A percentile compares a stretch with the other conserved stretches of the same genome.
These are phyloP conservation scores for Mus caroli DNA, from an alignment of 2,797 vertebrate genomes.

Conservation along the genomic window DNA sequence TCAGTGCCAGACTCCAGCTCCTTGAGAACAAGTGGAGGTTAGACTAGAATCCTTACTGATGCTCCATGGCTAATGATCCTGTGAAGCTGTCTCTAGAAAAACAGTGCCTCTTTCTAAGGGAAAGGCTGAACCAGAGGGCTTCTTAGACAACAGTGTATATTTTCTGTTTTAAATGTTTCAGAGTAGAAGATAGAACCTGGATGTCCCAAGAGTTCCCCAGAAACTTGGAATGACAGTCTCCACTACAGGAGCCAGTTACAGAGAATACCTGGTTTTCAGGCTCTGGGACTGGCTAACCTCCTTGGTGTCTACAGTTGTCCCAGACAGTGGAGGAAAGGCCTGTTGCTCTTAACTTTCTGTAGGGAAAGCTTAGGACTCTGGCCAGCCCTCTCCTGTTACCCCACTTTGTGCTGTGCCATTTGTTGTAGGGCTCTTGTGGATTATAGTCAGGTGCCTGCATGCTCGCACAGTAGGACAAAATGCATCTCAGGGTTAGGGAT, in stretches of 20 bases:
- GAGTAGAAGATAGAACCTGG: neutral
- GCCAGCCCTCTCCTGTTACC: neutral
- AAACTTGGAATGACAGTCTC: neutral
- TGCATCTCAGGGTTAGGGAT: fast-evolving
- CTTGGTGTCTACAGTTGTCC: conserved; percentile 63
- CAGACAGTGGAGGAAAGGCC: neutral
- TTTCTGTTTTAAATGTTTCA: neutral
- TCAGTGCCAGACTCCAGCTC: neutral
- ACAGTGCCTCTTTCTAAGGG: fast-evolving
- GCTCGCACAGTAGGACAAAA: neutral
- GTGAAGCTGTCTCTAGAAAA: neutral
- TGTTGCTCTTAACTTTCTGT: no score
- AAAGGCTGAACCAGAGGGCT: neutral
- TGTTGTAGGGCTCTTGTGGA: no score
- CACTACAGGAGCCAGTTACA: neutral
- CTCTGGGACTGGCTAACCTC: neutral
- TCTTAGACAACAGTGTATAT: neutral
- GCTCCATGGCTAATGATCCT: neutral
- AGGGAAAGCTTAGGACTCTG: neutral
- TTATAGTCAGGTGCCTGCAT: neutral
- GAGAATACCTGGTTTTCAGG: neutral
- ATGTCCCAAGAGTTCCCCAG: neutral
- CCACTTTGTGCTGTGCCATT: neutral
- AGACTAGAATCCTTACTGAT: neutral
- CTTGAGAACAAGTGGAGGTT: neutral